phyloP scores from a whole-genome alignment of 2,797 vertebrate genomes.

The Mionectes olivaceus region DNA sequence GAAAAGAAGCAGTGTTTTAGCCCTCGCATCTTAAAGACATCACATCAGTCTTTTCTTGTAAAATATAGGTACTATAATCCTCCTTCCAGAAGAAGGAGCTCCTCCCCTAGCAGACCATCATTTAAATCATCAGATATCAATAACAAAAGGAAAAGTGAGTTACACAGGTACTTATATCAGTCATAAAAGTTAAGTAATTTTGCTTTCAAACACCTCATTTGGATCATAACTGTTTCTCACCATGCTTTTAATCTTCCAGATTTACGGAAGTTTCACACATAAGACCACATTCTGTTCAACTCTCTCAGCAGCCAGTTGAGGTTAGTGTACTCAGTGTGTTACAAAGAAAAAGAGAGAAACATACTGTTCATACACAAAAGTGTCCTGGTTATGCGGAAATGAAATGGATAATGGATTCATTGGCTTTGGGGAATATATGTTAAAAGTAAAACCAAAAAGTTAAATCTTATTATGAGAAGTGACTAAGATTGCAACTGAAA shows the following conservation, averaged over 20 bases:
- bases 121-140: neutral
- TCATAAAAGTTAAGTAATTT: neutral
- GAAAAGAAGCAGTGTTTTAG: conserved; percentile 6
- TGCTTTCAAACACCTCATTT: neutral
- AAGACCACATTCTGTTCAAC: conserved; percentile 4
- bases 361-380: neutral
- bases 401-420: neutral
- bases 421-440: neutral
- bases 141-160: neutral
- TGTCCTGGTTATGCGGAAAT: neutral
- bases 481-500: neutral
- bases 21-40: conserved; percentile 51
- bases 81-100: conserved; percentile 17
- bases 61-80: conserved; percentile 50
- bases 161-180: conserved; percentile 7
- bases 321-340: neutral
- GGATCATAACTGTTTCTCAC: conserved; percentile 15
- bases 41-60: conserved; percentile 33
- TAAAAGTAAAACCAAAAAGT: neutral
- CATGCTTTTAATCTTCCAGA: conserved; percentile 18
- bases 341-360: neutral
- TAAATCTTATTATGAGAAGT: neutral
- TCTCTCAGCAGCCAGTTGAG: conserved; percentile 4
- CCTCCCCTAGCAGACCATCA: neutral
- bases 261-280: conserved; percentile 13